phyloP scores from a whole-genome alignment of 2,797 vertebrate genomes.

The Xenops minutus region DNA sequence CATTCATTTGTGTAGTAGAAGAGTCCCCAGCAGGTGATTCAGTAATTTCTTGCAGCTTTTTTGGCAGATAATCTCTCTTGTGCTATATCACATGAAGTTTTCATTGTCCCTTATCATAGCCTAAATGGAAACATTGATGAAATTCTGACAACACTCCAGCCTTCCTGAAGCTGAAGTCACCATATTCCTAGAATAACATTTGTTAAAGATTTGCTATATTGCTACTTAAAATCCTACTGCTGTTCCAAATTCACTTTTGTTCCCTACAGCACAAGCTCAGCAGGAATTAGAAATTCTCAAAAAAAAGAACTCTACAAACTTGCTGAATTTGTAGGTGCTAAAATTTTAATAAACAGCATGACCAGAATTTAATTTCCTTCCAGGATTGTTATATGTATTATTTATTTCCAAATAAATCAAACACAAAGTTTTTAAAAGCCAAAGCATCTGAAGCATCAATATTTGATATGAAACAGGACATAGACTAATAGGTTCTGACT shows the following conservation, averaged over 20 bases:
- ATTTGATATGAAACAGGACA: background rate
- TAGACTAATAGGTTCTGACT: background rate
- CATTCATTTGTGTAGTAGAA: background rate
- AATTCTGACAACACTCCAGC: background rate
- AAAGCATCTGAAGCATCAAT: background rate
- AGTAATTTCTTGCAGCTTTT: background rate
- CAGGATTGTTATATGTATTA: background rate
- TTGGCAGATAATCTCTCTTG: background rate
- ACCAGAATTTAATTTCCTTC: background rate
- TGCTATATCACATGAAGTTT: background rate
- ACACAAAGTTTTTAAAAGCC: background rate
- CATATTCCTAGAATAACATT: background rate
- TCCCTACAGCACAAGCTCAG: background rate
- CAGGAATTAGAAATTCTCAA: background rate
- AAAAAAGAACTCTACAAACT: background rate
- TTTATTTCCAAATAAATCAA: background rate
- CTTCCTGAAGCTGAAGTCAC: background rate
- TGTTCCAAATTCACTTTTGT: background rate
- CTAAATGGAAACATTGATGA: accelerated
- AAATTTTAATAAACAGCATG: background rate
- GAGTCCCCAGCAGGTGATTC: background rate
- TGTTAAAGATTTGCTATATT: background rate
- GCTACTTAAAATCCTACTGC: background rate
- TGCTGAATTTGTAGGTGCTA: background rate
- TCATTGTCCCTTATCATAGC: background rate